Base-by-base conservation (phyloP, 2,113 vertebrate genomes). In the Marcusenius ussheri region DNA sequence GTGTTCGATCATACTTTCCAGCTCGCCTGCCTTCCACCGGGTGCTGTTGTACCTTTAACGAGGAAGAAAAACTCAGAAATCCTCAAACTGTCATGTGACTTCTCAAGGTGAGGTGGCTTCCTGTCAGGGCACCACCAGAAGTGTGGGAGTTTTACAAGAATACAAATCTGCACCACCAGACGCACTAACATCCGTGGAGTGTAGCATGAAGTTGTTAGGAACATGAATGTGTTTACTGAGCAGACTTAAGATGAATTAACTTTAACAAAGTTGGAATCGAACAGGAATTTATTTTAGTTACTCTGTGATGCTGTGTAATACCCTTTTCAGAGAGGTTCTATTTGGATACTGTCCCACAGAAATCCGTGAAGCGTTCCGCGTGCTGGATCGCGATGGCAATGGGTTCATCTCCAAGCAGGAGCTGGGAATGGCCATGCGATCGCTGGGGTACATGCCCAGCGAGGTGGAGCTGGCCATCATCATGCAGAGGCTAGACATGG, bases 321-420 rank as follows among this genome's bases (percentile, higher is more conserved):
- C 13, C 46, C 0, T 47, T 21, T 47, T 84, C 21, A 49, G 2
- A 42, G 42, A 10, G 45, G 83, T 84, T 39, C 46, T 13, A 3
- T 84, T 84, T 84, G 31, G 70, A 77, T 35, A 77, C 5, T 62
- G 21, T 88, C 53, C 51, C 17, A 5, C 93, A 97, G 97, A 97
- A 94, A 97, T 98, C 90, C 96, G 97, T 1, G 97, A 97, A 92
- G 97, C 97, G 46, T 98, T 97, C 90, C 94, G 96, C 6, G 96
- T 96, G 88, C 93, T 96, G 93, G 96, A 96, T 93, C 95, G 96
- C 31, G 96, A 97, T 11, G 97, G 97, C 51, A 98, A 98, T 24
- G 97, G 97, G 74, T 98, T 98, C 93, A 98, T 98, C 93, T 98
- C 97, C 83, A 98, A 98, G 94, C 97, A 97, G 94, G 97, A 98